phyloP scores from a whole-genome alignment of 2,888 invertebrate species.

The Cheilosia variabilis region DNA sequence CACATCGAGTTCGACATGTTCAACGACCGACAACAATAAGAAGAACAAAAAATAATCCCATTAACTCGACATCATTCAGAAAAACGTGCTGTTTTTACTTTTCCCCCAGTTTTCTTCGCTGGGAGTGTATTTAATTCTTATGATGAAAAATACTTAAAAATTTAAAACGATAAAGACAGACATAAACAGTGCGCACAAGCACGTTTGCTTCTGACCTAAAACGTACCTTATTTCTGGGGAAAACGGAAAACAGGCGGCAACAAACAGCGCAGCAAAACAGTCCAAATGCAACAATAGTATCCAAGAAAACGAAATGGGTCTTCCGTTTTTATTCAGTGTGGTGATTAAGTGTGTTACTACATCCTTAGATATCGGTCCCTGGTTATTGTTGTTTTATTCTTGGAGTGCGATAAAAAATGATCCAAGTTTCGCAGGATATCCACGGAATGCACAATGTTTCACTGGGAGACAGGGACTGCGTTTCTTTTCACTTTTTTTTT shows the following conservation, averaged over 20 bases:
- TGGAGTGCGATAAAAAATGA: slow-evolving; percentile 1
- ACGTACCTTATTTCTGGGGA: slow-evolving; percentile 27
- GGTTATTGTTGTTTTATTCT: slow-evolving; percentile 1
- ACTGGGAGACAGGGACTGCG: slow-evolving; percentile 12
- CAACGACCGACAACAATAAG: no score
- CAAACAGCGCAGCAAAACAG: not conserved
- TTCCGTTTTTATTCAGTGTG: not conserved
- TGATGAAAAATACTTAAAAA: slow-evolving; percentile 6
- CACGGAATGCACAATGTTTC: slow-evolving; percentile 28
- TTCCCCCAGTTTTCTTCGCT: not conserved
- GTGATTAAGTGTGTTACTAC: slow-evolving; percentile 9
- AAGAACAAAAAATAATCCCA: not conserved
- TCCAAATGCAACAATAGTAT: slow-evolving; percentile 9
- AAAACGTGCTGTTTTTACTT: slow-evolving; percentile 36
- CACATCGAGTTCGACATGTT: no score
- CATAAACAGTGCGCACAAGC: not conserved
- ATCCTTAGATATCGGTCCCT: slow-evolving; percentile 20
- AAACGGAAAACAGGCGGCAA: no score
- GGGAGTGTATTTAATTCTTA: slow-evolving; percentile 1
- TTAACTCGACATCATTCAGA: slow-evolving; percentile 36
- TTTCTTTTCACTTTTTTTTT: slow-evolving; percentile 4
- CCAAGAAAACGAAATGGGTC: slow-evolving; percentile 1
- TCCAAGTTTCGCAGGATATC: slow-evolving; percentile 29
- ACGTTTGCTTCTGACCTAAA: slow-evolving; percentile 22
- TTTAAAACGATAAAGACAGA: slow-evolving; percentile 18